Base-by-base conservation (phyloP, 2,113 vertebrate species). In the human (Homo sapiens) region DNA sequence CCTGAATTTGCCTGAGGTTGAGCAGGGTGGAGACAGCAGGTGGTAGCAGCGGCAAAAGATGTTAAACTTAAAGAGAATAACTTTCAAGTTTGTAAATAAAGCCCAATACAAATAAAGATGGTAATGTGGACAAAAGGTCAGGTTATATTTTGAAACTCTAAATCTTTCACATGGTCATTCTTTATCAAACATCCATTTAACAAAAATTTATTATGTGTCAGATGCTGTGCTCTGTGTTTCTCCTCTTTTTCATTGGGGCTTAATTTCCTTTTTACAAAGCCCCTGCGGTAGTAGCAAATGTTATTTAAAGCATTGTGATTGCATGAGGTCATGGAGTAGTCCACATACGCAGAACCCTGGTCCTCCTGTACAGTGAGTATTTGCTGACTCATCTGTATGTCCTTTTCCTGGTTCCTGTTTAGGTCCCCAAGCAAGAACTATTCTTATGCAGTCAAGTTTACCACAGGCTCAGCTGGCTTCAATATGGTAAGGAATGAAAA, bases 381-480 rank as follows among this genome's bases (percentile, higher is more conserved):
- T 73, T 90, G 59, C 91, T 80, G 35, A 78, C n/a, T 98, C 83
- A 82, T 87, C 64, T 59, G 52, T 23, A 10, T 59, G 3, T 79
- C 64, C 78, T 86, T 89, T 55, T 16, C 43, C 18, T 57, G 80
- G 64, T 92, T 92, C 96, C 96, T 80, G 27, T 93, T 52, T 97
- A 99, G 99, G 99, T 98, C 99, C 99, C 10, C 99, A 99, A 97
- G 99, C 99, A 94, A 99, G 99, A 98, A 99, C 99, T 8, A 99
- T 99, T 98, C 99, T 99, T 96, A 99, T 99, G 99, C 99, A 99
- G 98, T 99, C 99, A 95, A 99, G 99, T 98, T 99, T 99, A 98
- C 99, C 99, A 97, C 99, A 99, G 98, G 97, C 98, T 95, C 99
- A 99, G 97, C 98, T 99, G 97, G 99, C 99, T 94, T 99, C 99